Percentiles rank a stretch among this genome's conserved stretches.
Evolutionary conservation across 1,140 invertebrate genomes (phyloP).

Genomic region (Xylocopa sonorina): DNA sequence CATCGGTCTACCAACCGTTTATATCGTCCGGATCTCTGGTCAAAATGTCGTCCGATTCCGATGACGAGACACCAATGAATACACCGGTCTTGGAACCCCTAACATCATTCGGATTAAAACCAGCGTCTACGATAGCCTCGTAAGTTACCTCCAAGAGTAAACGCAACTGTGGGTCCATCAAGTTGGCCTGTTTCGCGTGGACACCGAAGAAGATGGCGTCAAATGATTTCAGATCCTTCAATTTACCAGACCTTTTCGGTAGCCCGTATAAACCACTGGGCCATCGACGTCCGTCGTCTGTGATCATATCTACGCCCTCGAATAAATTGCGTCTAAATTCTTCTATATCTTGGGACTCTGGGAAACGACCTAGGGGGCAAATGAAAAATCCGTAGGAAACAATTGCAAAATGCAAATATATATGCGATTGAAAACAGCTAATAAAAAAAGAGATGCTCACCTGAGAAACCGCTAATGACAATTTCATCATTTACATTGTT

Average conservation of each 20-base stretch:
- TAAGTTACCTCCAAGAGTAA: slow-evolving; percentile 96
- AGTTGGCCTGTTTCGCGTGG: slow-evolving; percentile 95
- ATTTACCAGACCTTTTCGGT: slow-evolving; percentile 92
- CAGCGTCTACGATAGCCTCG: slow-evolving; percentile 97
- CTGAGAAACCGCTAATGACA: slow-evolving; percentile 94
- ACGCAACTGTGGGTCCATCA: slow-evolving; percentile 97
- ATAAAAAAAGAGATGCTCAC: slow-evolving; percentile 47
- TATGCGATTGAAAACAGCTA: neutral
- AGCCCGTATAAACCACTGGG: slow-evolving; percentile 89
- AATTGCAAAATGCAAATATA: neutral
- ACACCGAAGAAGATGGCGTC: slow-evolving; percentile 97
- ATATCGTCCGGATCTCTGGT: slow-evolving; percentile 88
- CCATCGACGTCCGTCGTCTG: slow-evolving; percentile 93
- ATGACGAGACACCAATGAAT: slow-evolving; percentile 93
- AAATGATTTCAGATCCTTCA: slow-evolving; percentile 94
- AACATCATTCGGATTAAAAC: slow-evolving; percentile 91
- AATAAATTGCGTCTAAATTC: slow-evolving; percentile 95
- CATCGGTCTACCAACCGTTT: slow-evolving; percentile 85
- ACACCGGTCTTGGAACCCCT: slow-evolving; percentile 94
- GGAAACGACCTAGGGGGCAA: slow-evolving; percentile 85
- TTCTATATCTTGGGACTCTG: slow-evolving; percentile 92
- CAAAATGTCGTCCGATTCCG: slow-evolving; percentile 93
- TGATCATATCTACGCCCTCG: slow-evolving; percentile 93
- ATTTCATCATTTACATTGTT: slow-evolving; percentile 86
- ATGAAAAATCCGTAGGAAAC: neutral